Conservation (phyloP, 2,888 invertebrate genomes). For the Myathropa florea region DNA sequence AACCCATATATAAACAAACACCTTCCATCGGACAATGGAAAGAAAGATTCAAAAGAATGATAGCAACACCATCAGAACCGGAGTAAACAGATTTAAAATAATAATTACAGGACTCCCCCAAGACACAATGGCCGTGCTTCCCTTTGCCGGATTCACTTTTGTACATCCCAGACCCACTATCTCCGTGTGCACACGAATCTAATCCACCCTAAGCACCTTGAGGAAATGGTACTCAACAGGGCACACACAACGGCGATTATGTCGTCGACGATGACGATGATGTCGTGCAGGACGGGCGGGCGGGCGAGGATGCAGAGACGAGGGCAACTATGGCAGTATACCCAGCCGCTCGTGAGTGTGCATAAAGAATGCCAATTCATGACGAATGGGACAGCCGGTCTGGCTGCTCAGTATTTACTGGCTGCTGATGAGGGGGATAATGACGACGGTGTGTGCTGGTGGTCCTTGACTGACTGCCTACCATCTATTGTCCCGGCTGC, state of each 20-base stretch:
- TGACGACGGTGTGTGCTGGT: neutral
- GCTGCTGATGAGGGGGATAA: neutral
- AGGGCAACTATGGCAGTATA: slow-evolving; percentile 9
- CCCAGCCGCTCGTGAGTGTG: slow-evolving; percentile 38
- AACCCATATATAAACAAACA: neutral
- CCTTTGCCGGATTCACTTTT: neutral
- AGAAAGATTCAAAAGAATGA: neutral
- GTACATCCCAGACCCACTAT: neutral
- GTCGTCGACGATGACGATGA: slow-evolving; percentile 19
- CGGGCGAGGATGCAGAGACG: neutral
- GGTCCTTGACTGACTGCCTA: neutral
- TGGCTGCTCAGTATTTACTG: neutral
- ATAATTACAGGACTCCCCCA: slow-evolving; percentile 53
- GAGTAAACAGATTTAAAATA: slow-evolving; percentile 58
- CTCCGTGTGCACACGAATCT: slow-evolving; percentile 39
- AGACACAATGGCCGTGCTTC: slow-evolving; percentile 26
- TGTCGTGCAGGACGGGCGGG: neutral
- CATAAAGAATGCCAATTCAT: slow-evolving; percentile 64
- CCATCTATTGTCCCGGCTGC: neutral
- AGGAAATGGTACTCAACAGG: slow-evolving; percentile 41
- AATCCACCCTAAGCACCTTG: slow-evolving; percentile 46
- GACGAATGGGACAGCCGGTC: neutral
- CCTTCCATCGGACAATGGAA: neutral
- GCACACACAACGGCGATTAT: slow-evolving; percentile 15
- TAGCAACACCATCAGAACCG: slow-evolving; percentile 17